Percentiles rank a stretch among this genome's conserved stretches.
Conservation (phyloP, 2,113 vertebrate genomes). For the Sceloporus tristichus region DNA sequence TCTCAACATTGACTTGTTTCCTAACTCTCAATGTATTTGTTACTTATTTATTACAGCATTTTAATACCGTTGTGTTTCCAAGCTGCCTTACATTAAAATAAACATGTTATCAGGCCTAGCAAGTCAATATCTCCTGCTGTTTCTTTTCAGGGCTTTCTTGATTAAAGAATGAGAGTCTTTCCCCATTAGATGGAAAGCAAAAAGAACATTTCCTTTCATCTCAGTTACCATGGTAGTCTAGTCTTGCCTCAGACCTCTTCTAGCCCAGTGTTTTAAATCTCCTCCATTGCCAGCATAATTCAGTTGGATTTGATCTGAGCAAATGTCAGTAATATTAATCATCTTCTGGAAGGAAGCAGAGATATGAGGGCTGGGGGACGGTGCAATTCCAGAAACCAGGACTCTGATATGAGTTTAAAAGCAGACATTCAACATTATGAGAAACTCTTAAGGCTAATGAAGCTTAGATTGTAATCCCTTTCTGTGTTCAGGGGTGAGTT, state of each 20-base stretch:
- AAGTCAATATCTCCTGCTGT: slow-evolving; percentile 32
- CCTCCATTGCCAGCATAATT: slow-evolving; percentile 23
- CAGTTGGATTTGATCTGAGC: slow-evolving; percentile 43
- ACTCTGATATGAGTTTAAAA: neutral
- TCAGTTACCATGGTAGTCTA: slow-evolving; percentile 54
- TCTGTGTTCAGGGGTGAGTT: too few relatives aligned
- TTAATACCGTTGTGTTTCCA: neutral
- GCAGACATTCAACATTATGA: neutral
- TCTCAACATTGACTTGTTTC: neutral
- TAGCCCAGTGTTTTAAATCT: slow-evolving; percentile 27
- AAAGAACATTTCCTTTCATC: slow-evolving; percentile 55
- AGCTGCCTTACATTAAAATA: neutral
- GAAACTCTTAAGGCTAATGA: neutral
- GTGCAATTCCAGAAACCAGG: slow-evolving; percentile 24
- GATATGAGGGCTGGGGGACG: neutral
- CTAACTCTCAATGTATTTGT: neutral
- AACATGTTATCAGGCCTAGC: slow-evolving; percentile 1
- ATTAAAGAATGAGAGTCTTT: slow-evolving; percentile 40
- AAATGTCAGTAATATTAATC: neutral
- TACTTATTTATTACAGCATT: neutral
- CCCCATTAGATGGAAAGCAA: slow-evolving; percentile 42
- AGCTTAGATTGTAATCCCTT: too few relatives aligned
- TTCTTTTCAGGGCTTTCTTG: slow-evolving; percentile 43
- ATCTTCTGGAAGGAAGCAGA: neutral
- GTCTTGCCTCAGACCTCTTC: slow-evolving; percentile 47